A percentile compares a stretch with the other conserved stretches of the same genome.
phyloP scores from a whole-genome alignment of 2,888 invertebrate species.

The Bimastos eiseni region DNA sequence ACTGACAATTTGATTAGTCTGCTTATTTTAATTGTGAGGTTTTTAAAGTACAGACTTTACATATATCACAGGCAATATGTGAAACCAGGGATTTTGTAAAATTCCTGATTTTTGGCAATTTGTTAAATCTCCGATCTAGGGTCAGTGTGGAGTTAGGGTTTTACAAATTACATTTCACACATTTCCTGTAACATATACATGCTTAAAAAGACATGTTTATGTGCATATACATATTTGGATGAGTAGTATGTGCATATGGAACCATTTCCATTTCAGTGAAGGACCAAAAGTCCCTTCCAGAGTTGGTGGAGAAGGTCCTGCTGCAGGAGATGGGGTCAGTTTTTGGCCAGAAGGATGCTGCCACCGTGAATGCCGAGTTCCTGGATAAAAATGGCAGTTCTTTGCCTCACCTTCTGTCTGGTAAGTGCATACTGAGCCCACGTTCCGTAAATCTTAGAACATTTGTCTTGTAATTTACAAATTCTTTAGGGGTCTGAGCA shows the following conservation, averaged over 20 bases:
- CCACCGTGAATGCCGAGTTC: constrained; percentile 18
- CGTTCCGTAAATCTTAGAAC: background rate
- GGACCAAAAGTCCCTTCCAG: constrained; percentile 46
- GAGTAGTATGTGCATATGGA: background rate
- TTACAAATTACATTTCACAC: too few species aligned
- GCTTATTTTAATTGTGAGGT: background rate
- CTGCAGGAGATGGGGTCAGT: constrained; percentile 56
- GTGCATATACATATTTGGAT: background rate
- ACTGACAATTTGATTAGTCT: background rate
- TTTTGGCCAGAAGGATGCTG: background rate
- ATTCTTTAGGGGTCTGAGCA: background rate
- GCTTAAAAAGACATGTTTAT: background rate
- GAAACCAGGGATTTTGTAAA: too few species aligned
- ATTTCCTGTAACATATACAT: too few species aligned
- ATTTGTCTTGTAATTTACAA: background rate
- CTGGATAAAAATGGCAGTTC: background rate
- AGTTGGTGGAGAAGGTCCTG: constrained; percentile 60
- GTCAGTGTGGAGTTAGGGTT: too few species aligned
- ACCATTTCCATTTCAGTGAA: constrained; percentile 40
- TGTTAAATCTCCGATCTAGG: too few species aligned
- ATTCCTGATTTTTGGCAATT: too few species aligned
- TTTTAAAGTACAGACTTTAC: too few species aligned
- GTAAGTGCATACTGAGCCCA: background rate
- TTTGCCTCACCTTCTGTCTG: background rate
- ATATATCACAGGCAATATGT: too few species aligned